Evolutionary conservation across 2,113 vertebrate species (phyloP).

Genomic region (Centropus unirufus): DNA sequence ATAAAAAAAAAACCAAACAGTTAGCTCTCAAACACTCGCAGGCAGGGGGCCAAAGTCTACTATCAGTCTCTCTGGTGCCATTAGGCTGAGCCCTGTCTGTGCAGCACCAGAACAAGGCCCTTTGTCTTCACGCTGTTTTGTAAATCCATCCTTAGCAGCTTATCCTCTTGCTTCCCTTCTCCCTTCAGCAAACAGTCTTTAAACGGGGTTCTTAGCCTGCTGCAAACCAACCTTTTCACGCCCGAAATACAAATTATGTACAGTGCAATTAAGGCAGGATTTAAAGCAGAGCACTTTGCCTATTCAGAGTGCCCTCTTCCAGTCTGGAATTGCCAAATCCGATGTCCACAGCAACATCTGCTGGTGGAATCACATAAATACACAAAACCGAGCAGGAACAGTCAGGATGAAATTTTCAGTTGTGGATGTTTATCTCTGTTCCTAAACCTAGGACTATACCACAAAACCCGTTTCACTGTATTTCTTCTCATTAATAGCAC

Average conservation of each 20-base stretch:
- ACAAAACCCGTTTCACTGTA: neutral
- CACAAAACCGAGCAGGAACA: neutral
- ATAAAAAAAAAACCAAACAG: neutral
- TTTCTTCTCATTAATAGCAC: neutral
- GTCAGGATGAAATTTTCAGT: accelerated
- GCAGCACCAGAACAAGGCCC: neutral
- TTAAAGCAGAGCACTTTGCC: accelerated
- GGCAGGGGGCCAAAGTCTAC: neutral
- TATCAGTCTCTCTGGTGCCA: neutral
- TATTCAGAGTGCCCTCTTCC: neutral
- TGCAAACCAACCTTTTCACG: neutral
- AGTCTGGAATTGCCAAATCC: neutral
- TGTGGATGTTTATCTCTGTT: neutral
- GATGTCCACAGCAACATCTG: slow-evolving; percentile 71
- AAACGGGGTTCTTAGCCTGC: neutral
- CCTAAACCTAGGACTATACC: accelerated
- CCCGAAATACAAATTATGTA: accelerated
- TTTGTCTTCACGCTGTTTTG: neutral
- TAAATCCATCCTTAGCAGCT: neutral
- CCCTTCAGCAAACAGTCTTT: neutral
- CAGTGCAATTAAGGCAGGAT: accelerated
- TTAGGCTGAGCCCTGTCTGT: neutral
- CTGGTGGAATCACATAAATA: slow-evolving; percentile 46
- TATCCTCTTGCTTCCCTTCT: neutral
- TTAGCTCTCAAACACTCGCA: neutral